Evolutionary conservation across 2,797 vertebrate genomes (phyloP).

Genomic region (Okamejei kenojei): DNA sequence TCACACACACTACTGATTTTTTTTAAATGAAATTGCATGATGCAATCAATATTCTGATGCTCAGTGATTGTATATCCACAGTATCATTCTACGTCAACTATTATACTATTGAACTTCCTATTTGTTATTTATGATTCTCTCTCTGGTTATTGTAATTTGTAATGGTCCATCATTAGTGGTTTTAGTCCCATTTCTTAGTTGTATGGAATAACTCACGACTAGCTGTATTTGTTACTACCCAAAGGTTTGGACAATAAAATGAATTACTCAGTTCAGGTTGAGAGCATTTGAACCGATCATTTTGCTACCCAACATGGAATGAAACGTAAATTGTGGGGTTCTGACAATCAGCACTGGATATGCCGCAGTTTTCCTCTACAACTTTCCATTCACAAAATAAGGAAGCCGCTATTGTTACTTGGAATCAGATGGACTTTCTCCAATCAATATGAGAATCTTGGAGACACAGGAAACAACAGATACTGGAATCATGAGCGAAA

Average conservation of each 20-base stretch:
- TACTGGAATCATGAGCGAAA: too few species aligned
- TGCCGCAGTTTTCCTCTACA: background rate
- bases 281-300: background rate
- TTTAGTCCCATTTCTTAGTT: background rate
- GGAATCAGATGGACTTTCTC: background rate
- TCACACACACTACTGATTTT: background rate
- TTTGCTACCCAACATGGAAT: background rate
- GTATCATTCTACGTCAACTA: background rate
- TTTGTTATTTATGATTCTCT: background rate
- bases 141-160: background rate
- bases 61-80: background rate
- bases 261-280: background rate
- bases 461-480: too few species aligned
- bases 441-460: too few species aligned
- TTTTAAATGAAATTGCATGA: background rate
- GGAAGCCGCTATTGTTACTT: background rate
- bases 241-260: background rate
- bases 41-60: background rate
- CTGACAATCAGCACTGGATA: background rate
- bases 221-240: background rate
- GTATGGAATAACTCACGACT: background rate
- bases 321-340: background rate
- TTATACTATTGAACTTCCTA: background rate
- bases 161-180: background rate
- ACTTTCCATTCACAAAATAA: constrained; percentile 34